Base-by-base conservation (phyloP, 2,888 invertebrate genomes). In the Lissonota sp. region DNA sequence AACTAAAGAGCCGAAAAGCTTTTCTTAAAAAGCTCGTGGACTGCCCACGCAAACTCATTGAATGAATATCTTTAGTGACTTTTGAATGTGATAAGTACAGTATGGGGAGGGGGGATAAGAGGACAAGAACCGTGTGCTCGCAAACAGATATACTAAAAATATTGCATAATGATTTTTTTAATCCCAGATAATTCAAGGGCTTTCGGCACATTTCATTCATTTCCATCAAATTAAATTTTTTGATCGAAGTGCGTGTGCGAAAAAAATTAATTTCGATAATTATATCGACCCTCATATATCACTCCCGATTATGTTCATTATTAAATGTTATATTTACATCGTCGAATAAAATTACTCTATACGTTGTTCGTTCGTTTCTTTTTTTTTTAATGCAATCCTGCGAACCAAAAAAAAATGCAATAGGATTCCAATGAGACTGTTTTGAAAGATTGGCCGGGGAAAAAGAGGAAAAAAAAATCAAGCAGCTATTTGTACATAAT, bases 321-420 rank as follows among this genome's bases (percentile, higher is more conserved):
- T 64, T 72, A 69, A 26, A 26, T 57, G 82, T 72, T 71, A 79
- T 83, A 84, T 84, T 80, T 84, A 83, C 84, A 84, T 80, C 74
- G 70, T 82, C 73, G 62, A 77, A 73, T 83, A 79, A 60, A 81
- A 69, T 73, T 69, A 67, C 73, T 66, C 64, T 62, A 53, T 12
- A 14, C 66, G 67, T 73, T 60, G 26, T 44, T 71, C 53, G 42
- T 60, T 67, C 63, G 16, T 74, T 12, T 26, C 4, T 55, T 63
- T 55, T 26, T 74, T 76, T 66, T 67, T 62, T 79, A 58, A 60
- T 71, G 85, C 82, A 79, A 86, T 85, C 83, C 86, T 83, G 84
- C 74, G 85, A 82, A 86, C 82, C 80, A 83, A 87, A 87, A 80
- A 87, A 87, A 80, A 81, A 75, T 76, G 82, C 82, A 84, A 85